These are phyloP conservation scores for Mesitornis unicolor DNA, from an alignment of 2,113 vertebrate genomes.

Conservation along the genomic window DNA sequence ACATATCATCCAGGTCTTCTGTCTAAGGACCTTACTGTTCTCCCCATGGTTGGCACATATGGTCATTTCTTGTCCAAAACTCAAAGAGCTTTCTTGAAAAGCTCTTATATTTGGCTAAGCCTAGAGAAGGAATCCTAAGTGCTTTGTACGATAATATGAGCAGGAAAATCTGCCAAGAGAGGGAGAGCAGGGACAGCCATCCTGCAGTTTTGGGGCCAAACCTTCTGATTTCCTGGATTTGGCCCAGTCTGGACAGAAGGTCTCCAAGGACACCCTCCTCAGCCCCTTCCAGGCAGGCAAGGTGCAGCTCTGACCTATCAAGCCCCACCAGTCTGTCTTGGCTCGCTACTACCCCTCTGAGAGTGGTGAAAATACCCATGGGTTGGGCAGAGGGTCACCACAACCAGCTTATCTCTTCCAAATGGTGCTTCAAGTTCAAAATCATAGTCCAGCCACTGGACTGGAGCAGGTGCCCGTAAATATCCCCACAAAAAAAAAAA, in stretches of 20 bases:
- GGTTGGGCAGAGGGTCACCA: accelerated
- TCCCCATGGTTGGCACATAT: neutral
- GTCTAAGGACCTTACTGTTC: neutral
- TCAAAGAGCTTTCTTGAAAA: neutral
- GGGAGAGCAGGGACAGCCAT: neutral
- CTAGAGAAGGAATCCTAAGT: neutral
- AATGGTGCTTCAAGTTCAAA: neutral
- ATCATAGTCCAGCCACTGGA: neutral
- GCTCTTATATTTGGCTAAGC: neutral
- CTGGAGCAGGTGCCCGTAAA: neutral
- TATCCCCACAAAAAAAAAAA: neutral
- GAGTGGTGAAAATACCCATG: neutral
- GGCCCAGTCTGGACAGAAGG: neutral
- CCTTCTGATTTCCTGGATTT: neutral
- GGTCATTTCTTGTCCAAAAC: neutral
- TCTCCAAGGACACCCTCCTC: neutral
- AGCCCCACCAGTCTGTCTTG: accelerated
- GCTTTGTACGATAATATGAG: neutral
- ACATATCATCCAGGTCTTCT: neutral
- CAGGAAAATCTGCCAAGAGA: neutral
- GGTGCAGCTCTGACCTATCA: neutral
- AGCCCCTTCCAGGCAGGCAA: neutral
- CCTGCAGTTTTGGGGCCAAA: neutral
- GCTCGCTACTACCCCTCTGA: neutral
- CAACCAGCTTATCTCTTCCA: neutral